Percentiles rank a stretch among this genome's conserved stretches.
Conservation (phyloP, 2,888 invertebrate species). For the Mesodorylaimus sp. region DNA sequence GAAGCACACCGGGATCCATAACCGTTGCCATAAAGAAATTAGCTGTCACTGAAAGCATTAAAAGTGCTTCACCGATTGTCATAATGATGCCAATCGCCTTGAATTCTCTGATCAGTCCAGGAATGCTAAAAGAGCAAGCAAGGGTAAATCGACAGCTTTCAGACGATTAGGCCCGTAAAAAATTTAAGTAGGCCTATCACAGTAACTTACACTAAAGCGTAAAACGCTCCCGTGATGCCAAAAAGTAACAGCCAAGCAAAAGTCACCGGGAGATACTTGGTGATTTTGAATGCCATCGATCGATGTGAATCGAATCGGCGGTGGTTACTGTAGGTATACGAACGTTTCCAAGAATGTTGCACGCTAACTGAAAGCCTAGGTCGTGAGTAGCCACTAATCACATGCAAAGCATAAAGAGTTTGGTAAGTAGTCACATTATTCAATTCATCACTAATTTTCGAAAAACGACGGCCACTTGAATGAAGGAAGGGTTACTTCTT, state of each 20-base stretch:
- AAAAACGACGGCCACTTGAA: too few species aligned
- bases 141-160: not conserved
- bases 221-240: conserved; percentile 79
- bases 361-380: too few species aligned
- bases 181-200: too few species aligned
- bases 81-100: conserved; percentile 15
- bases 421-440: too few species aligned
- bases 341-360: too few species aligned
- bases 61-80: conserved; percentile 72
- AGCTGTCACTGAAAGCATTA: conserved; percentile 89
- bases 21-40: conserved; percentile 97
- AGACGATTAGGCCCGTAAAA: not conserved
- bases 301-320: too few species aligned
- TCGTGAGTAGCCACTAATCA: too few species aligned
- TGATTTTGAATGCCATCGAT: too few species aligned
- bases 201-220: conserved; percentile 88
- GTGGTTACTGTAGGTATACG: too few species aligned
- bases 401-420: too few species aligned
- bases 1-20: conserved; percentile 97
- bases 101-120: conserved; percentile 4
- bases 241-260: conserved; percentile 92
- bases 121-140: not conserved
- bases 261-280: conserved; percentile 90
- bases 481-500: too few species aligned
- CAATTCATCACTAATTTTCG: too few species aligned